A percentile compares a stretch with the other conserved stretches of the same genome.
Evolutionary conservation across 2,888 invertebrate species (phyloP).

Genomic region (Dinocampus coccinellae): DNA sequence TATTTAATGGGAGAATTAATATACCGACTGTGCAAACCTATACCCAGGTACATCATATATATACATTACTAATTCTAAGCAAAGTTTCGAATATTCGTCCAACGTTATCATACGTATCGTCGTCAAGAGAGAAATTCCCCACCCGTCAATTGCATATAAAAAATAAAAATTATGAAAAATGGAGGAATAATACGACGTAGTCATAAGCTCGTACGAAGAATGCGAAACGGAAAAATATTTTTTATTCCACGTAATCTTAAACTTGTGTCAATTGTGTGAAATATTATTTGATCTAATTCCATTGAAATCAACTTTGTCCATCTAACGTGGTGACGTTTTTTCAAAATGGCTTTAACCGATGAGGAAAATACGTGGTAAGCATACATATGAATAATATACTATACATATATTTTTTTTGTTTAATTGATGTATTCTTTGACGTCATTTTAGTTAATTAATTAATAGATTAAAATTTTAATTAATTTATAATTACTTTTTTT

Average conservation of each 20-base stretch:
- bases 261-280: constrained; percentile 8
- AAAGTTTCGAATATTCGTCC: no score
- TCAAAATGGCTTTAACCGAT: constrained; percentile 74
- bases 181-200: constrained; percentile 39
- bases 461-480: not conserved
- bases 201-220: constrained; percentile 39
- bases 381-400: not conserved
- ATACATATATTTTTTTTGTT: not conserved
- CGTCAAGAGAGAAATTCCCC: not conserved
- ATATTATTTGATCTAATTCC: not conserved
- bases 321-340: constrained; percentile 23
- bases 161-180: constrained; percentile 40
- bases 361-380: constrained; percentile 77
- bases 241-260: constrained; percentile 35
- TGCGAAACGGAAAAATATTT: constrained; percentile 36
- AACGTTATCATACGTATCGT: no score
- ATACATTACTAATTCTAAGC: no score
- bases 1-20: no score
- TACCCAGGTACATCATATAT: no score
- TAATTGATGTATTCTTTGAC: not conserved
- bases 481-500: not conserved
- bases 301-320: not conserved
- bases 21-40: no score
- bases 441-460: not conserved
- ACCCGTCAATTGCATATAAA: not conserved